phyloP scores from a whole-genome alignment of 37 sponge, comb jelly and placozoan genomes.

The Geodia barretti region DNA sequence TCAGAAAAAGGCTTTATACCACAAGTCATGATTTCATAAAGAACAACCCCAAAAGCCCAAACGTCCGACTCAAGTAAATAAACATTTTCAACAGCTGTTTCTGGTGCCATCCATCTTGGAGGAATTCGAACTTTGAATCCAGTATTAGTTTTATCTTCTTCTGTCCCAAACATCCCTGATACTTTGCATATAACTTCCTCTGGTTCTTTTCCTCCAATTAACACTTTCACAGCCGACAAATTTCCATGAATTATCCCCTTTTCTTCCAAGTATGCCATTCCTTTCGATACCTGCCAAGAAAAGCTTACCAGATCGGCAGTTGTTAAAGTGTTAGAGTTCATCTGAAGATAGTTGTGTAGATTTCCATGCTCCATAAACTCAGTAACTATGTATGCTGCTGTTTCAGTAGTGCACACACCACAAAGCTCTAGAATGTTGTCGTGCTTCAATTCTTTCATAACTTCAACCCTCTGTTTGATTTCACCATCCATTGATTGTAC shows the following conservation, averaged over 20 bases:
- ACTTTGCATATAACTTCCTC: not conserved
- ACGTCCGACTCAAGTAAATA: not conserved
- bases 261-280: not conserved
- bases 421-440: constrained; percentile 46
- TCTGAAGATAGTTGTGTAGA: not conserved
- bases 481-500: not conserved
- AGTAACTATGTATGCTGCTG: constrained; percentile 24
- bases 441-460: constrained; percentile 62
- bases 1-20: not conserved
- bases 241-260: constrained; percentile 6
- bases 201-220: not conserved
- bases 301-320: not conserved
- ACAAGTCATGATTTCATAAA: not conserved
- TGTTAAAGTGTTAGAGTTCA: not conserved
- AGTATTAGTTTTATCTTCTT: not conserved
- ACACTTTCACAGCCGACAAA: not conserved
- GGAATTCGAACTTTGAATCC: not conserved
- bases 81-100: not conserved
- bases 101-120: not conserved
- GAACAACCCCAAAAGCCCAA: constrained; percentile 3
- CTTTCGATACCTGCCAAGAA: not conserved
- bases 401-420: constrained; percentile 58
- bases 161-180: not conserved
- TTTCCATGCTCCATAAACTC: constrained; percentile 7
- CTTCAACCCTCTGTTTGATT: constrained; percentile 4